A percentile compares a stretch with the other conserved stretches of the same genome.
These are phyloP conservation scores for Brenthis hecate DNA, from an alignment of 2,888 invertebrate species.

Conservation along the genomic window DNA sequence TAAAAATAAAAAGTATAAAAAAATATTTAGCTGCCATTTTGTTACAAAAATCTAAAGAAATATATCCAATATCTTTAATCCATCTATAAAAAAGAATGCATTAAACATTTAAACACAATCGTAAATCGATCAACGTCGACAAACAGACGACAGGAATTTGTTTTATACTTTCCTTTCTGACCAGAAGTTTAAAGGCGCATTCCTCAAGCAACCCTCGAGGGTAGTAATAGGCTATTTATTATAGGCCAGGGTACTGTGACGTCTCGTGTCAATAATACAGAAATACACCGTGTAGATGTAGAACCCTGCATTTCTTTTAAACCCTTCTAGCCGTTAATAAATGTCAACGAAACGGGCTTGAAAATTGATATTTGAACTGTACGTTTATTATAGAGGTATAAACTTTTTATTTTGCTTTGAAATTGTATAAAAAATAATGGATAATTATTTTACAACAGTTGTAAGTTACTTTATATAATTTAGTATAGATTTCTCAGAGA, in stretches of 20 bases:
- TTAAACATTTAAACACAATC: conserved; percentile 20
- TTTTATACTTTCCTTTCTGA: conserved; percentile 36
- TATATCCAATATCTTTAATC: not conserved
- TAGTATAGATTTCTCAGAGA: too few species aligned
- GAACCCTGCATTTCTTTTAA: conserved; percentile 56
- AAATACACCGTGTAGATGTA: conserved; percentile 21
- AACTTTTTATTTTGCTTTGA: too few species aligned
- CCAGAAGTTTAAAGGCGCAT: conserved; percentile 38
- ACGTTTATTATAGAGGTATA: too few species aligned
- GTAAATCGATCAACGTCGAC: conserved; percentile 34
- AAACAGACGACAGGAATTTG: conserved; percentile 31
- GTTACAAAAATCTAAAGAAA: not conserved
- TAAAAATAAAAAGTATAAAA: too few species aligned
- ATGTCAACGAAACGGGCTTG: conserved; percentile 54
- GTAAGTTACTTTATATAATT: too few species aligned
- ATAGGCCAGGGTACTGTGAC: conserved; percentile 34
- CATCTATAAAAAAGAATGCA: conserved; percentile 1
- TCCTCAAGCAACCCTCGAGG: conserved; percentile 31
- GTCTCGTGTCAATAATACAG: conserved; percentile 42
- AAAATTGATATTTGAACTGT: too few species aligned
- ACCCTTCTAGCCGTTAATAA: conserved; percentile 75
- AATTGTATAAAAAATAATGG: too few species aligned
- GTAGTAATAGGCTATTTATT: conserved; percentile 39
- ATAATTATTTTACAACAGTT: too few species aligned
- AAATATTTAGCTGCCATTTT: too few species aligned